Evolutionary conservation across 2,888 invertebrate genomes (phyloP).

Genomic region (Melieria omissa): DNA sequence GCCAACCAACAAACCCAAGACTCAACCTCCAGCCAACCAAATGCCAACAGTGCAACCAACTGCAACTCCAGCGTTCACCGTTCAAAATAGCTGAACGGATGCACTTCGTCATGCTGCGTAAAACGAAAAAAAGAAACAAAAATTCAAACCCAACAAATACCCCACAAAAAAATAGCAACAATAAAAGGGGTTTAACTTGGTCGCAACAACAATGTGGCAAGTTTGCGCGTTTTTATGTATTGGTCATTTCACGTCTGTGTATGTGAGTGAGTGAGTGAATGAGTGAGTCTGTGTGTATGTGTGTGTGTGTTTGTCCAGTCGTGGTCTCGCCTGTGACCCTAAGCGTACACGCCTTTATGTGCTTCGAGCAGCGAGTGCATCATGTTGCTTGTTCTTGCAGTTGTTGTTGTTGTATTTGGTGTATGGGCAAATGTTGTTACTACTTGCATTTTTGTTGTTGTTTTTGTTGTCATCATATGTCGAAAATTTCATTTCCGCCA

Average conservation of each 20-base stretch:
- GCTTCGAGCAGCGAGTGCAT: neutral
- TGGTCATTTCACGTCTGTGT: no score
- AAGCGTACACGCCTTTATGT: slow-evolving; percentile 37
- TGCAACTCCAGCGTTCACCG: neutral
- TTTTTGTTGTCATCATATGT: slow-evolving; percentile 11
- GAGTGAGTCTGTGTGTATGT: slow-evolving; percentile 9
- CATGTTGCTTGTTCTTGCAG: slow-evolving; percentile 8
- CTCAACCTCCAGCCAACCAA: neutral
- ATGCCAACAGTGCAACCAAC: neutral
- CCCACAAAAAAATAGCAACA: neutral
- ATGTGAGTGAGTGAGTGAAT: neutral
- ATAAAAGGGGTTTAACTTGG: slow-evolving; percentile 22
- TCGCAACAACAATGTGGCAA: slow-evolving; percentile 7
- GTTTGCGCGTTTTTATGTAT: no score
- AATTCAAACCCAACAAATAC: slow-evolving; percentile 32
- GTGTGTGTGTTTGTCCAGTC: neutral
- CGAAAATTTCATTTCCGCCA: slow-evolving; percentile 8
- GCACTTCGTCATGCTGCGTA: neutral
- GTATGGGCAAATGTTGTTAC: slow-evolving; percentile 19
- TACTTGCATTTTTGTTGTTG: neutral
- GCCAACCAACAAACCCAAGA: neutral
- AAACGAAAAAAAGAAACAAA: neutral
- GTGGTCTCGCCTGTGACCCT: slow-evolving; percentile 40
- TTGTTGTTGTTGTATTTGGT: slow-evolving; percentile 31
- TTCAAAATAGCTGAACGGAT: neutral